Conservation (phyloP, 2,113 vertebrate species). For the Conger conger region DNA sequence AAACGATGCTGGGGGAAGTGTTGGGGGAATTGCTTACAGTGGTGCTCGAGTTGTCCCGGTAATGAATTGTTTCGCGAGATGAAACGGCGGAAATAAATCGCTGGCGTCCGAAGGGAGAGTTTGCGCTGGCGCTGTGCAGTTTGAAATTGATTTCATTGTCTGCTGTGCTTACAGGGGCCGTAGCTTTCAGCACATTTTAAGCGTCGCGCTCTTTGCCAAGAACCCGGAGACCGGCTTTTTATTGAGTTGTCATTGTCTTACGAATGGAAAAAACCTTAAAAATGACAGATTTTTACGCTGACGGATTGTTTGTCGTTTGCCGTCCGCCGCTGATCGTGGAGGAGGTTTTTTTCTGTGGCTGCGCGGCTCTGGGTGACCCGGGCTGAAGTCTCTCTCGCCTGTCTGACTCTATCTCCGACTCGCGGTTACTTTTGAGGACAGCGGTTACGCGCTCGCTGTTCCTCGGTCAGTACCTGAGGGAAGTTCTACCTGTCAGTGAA, state of each 20-base stretch:
- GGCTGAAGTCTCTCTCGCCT: too few species aligned
- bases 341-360: too few species aligned
- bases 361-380: too few species aligned
- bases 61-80: conserved; percentile 1
- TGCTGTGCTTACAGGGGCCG: background rate
- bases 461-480: background rate
- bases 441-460: too few species aligned
- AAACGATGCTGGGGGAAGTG: background rate
- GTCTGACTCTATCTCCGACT: too few species aligned
- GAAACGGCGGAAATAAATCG: background rate
- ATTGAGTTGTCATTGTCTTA: background rate
- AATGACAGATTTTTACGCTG: background rate
- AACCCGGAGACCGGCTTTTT: background rate
- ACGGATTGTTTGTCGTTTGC: background rate
- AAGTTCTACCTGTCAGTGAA: background rate
- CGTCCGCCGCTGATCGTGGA: background rate
- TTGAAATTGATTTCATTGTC: conserved; percentile 2
- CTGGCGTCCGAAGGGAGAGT: background rate
- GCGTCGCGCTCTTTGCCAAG: background rate
- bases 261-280: background rate
- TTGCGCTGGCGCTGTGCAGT: background rate
- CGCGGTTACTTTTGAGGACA: too few species aligned
- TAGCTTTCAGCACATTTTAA: background rate
- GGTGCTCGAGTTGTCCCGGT: background rate
- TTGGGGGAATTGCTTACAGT: background rate